These are phyloP conservation scores for Eucera pruinosa DNA, from an alignment of 2,888 invertebrate genomes.

Conservation along the genomic window DNA sequence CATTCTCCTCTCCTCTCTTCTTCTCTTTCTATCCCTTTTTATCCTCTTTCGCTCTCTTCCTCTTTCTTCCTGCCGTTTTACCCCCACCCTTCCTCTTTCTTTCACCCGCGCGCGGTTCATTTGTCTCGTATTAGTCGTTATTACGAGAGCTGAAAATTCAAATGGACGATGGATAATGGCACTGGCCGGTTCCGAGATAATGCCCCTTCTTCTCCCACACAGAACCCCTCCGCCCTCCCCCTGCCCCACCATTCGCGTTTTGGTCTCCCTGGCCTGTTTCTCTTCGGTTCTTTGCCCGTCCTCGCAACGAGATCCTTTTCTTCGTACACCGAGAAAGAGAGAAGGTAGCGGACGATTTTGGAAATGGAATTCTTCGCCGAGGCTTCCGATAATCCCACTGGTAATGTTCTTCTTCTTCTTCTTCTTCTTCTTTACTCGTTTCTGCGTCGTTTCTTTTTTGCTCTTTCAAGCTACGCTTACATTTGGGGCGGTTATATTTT, in stretches of 20 bases:
- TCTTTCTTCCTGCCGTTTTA: slow-evolving; percentile 43
- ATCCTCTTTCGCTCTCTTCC: slow-evolving; percentile 45
- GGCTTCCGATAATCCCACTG: too few species aligned
- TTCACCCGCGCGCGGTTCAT: slow-evolving; percentile 75
- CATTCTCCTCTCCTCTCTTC: slow-evolving; percentile 52
- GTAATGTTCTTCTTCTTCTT: too few species aligned
- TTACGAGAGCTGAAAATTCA: slow-evolving; percentile 77
- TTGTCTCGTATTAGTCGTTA: slow-evolving; percentile 81
- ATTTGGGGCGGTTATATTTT: too few species aligned
- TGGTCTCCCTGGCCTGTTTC: neutral
- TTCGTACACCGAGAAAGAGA: too few species aligned
- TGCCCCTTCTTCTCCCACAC: slow-evolving; percentile 34
- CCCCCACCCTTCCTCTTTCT: slow-evolving; percentile 52
- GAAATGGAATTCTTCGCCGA: neutral
- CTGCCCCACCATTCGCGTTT: neutral
- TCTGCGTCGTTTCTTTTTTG: too few species aligned
- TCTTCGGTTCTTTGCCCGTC: neutral
- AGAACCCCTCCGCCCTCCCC: too few species aligned
- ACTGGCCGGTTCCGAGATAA: slow-evolving; percentile 69
- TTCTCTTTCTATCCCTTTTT: slow-evolving; percentile 21
- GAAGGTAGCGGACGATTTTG: slow-evolving; percentile 8
- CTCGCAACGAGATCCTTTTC: slow-evolving; percentile 1
- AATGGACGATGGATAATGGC: slow-evolving; percentile 75
- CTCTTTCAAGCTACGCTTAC: too few species aligned
- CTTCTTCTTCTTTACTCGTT: too few species aligned